Base-by-base conservation (phyloP, 2,113 vertebrate species). In the Stigmatopora argus region DNA sequence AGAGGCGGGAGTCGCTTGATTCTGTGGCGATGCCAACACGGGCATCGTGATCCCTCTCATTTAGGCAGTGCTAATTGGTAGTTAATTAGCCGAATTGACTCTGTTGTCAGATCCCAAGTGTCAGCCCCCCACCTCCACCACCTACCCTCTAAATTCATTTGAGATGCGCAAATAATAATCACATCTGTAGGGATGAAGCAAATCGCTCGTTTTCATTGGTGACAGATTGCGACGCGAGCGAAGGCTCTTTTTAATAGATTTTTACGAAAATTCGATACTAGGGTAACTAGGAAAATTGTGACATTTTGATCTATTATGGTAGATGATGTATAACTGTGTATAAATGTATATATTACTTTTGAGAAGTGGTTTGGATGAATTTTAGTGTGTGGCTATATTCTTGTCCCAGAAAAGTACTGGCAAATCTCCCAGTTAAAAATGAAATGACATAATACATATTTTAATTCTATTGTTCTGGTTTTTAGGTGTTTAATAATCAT, bases 71-170 rank as follows among this genome's bases (percentile, higher is more conserved):
- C 92, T 95, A 95, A 97, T 95, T 96, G 95, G 91, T 92, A 88
- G 88, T 95, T 97, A 95, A 96, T 95, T 96, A 95, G 92, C 91
- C 90, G 93, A 94, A 96, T 94, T 94, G 93, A 94, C 93, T 95
- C 92, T 94, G 89, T 93, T 93, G 92, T 91, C 83, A 79, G 85
- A 92, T 93, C 92, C 92, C 90, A 87, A 91, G 90, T 92, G 91
- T 87, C 90, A 89, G 72, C 86, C 90, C 86, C 89, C 86, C 83
- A 55, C 79, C 75, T 66, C 60, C 66, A 80, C 75, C 79, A 81
- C 77, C 78, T 73, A 74, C 79, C 70, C 79, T 31, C 80, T 75
- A 93, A 89, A 89, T 88, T 93, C 90, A 93, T 95, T 91, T 94
- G 84, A 93, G 90, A 88, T 85, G 83, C 75, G 60, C 87, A 79